Evolutionary conservation across 53 echinoderm and acorn worm genomes (phyloP), one percentile per base, ranked within the genome.

Genomic region (Paelopatides confundens): DNA sequence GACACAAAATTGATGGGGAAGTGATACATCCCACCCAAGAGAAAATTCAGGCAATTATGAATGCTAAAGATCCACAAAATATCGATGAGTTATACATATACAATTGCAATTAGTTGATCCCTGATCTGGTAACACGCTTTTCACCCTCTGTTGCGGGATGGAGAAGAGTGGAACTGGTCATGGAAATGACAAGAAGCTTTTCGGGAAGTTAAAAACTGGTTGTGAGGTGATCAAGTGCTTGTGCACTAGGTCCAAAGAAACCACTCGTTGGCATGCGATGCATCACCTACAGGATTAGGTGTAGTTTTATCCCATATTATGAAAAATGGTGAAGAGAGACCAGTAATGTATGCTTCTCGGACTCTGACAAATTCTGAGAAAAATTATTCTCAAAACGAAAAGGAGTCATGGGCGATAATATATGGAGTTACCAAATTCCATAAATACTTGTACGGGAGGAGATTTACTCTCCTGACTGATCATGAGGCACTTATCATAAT

Each of bases 401-500:
- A 82, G 24, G 82, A 82, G 29, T 82, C 63, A 7, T 26, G 58
- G 39, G 82, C 82, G 18, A 82, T 82, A 12, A 62, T 82, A 11
- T 82, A 62, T 77, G 71, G 76, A 86, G 89, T 77, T 53, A 65
- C 26, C 76, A 76, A 86, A 90, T 87, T 93, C 46, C 90, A 86
- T 65, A 86, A 62, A 63, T 93, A 93, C 49, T 39, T 90, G 51
- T 84, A 79, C 76, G 90, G 85, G 14, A 85, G 90, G 46, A 87
- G 68, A 35, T 93, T 93, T 27, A 85, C 68, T 9, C 58, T 90
- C 70, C 31, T 78, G 2, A 90, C 93, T 35, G 87, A 93, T 68
- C 93, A 93, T 69, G 48, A 93, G 62, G 76, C 90, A 30, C 81
- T 93, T 38, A 82, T 76, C 63, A 86, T 82, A 13, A 86, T 93